A percentile compares a stretch with the other conserved stretches of the same genome.
These are phyloP conservation scores for Danio choprae DNA, from an alignment of 2,797 vertebrate genomes.

Conservation along the genomic window DNA sequence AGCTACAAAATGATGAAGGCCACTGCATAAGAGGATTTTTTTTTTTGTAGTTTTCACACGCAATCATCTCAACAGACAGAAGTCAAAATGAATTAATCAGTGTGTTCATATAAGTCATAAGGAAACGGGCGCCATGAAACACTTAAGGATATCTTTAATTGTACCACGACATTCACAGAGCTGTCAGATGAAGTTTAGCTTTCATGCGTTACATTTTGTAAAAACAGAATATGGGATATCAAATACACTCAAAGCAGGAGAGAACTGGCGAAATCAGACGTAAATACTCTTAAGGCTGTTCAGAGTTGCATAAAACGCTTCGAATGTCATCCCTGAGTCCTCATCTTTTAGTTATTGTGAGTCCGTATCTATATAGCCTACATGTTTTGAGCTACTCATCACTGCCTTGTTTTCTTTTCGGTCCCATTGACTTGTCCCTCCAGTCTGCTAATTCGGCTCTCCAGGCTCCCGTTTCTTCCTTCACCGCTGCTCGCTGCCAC, in stretches of 20 bases:
- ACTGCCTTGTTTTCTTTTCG: slow-evolving; percentile 59
- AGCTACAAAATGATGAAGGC: no score
- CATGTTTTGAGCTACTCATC: neutral
- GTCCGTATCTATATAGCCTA: neutral
- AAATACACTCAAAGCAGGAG: neutral
- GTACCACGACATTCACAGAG: neutral
- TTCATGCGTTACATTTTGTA: neutral
- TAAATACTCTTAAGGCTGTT: neutral
- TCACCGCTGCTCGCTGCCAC: slow-evolving; percentile 59
- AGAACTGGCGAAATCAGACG: neutral
- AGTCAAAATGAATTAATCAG: neutral
- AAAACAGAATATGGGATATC: neutral
- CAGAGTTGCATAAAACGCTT: neutral
- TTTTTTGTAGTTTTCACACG: no score
- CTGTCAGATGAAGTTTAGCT: neutral
- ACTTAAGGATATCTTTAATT: neutral
- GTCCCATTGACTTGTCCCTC: slow-evolving; percentile 74
- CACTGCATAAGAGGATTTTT: no score
- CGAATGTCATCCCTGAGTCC: slow-evolving; percentile 2
- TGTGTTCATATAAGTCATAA: neutral
- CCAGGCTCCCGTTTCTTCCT: slow-evolving; percentile 61
- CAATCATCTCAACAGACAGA: no score
- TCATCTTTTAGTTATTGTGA: neutral
- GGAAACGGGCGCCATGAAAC: neutral
- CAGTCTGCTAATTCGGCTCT: slow-evolving; percentile 70